phyloP scores from a whole-genome alignment of 2,113 vertebrate species.

The Tursiops truncatus region DNA sequence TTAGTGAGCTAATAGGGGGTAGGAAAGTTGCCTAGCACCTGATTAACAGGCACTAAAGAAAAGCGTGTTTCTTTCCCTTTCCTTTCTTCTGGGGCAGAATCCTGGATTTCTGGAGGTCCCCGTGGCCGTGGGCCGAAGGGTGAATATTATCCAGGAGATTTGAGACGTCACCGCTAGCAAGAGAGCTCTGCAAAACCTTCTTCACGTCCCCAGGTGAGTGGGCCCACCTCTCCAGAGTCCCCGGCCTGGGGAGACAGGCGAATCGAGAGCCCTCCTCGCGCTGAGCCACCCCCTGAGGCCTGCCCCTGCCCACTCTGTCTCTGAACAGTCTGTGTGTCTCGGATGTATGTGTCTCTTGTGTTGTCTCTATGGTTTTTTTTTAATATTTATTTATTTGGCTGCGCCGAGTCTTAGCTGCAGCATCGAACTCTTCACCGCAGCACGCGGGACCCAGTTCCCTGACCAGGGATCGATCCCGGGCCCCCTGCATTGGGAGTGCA shows the following conservation, averaged over 20 bases:
- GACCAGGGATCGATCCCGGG: too few species aligned
- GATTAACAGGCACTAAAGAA: neutral
- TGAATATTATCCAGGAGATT: constrained; percentile 83
- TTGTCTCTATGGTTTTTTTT: neutral
- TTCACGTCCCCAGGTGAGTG: constrained; percentile 86
- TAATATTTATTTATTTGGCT: too few species aligned
- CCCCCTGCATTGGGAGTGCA: too few species aligned
- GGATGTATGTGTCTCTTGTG: neutral
- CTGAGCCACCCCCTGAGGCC: neutral
- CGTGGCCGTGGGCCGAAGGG: constrained; percentile 85
- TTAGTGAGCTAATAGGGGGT: neutral
- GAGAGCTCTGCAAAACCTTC: constrained; percentile 83
- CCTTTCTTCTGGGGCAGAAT: constrained; percentile 79
- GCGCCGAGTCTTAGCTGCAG: too few species aligned
- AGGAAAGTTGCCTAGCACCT: neutral
- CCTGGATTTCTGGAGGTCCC: constrained; percentile 89
- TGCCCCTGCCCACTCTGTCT: neutral
- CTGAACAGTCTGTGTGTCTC: too few species aligned
- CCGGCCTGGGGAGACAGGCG: neutral
- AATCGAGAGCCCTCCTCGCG: neutral
- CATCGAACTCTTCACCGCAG: too few species aligned
- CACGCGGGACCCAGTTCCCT: too few species aligned
- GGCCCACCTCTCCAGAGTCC: neutral
- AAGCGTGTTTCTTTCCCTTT: neutral
- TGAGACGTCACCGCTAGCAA: neutral